Evolutionary conservation across 2,888 invertebrate genomes (phyloP), one percentile per base, ranked within the genome.

Genomic region (Gibbula magus): DNA sequence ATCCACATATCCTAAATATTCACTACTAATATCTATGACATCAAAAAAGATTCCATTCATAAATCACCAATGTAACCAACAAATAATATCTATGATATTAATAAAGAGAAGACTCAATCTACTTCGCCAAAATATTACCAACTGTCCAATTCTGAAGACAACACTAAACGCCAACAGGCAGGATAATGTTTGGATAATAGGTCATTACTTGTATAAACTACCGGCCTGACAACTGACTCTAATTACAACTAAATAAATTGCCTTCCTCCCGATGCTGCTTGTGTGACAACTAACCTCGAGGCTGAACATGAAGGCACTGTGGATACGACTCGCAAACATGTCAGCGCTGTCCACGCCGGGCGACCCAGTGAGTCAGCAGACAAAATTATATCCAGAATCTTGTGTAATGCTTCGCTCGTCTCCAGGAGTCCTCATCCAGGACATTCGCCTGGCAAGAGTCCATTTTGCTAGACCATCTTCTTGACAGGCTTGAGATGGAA

Each of bases 181-280:
- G 61, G 16, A 29, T 61, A 13, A 61, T 61, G 29, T 61, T 16
- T 13, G 29, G 61, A 16, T 29, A 61, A 61, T 18, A 18, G 61
- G 61, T 61, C 61, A 61, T 29, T 18, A 29, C 13, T 29, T 61
- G 29, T 29, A 61, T 29, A 61, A 61, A 61, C 61, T 61, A 29
- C 61, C 29, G 61, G 25, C 61, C 61, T 61, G 61, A 29, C 61
- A 61, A 61, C 61, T 61, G 61, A 61, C 29, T 61, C 61, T 29
- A 61, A 61, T 61, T 61, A 61, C 61, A 61, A 29, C 29, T 29
- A 61, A 61, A 61, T 61, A 61, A 61, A 61, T 61, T 29, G 61
- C 61, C 29, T 61, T 61, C 61, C 18, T 29, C 16, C 20, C 13
- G 61, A 61, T 61, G 29, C 25, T 61, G 25, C 61, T 61, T 3